These are phyloP conservation scores for Onthophagus taurus DNA, from an alignment of 1,140 invertebrate genomes.

Conservation along the genomic window DNA sequence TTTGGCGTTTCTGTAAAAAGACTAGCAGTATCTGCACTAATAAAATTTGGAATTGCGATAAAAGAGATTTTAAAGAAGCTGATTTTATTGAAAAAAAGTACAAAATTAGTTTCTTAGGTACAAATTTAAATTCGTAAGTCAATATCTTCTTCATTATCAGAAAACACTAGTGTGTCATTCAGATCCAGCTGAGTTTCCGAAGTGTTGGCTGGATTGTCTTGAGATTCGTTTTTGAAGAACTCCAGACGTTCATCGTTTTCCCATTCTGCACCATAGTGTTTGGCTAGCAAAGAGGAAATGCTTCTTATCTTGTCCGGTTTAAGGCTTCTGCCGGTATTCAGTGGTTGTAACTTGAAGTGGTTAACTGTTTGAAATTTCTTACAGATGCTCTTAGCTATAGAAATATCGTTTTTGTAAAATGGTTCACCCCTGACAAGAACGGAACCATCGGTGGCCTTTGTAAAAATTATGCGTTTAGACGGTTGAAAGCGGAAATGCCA, in stretches of 20 bases:
- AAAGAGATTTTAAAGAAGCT: slow-evolving; percentile 3
- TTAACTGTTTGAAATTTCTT: background rate
- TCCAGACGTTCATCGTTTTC: background rate
- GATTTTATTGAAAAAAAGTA: slow-evolving; percentile 3
- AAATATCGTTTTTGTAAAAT: background rate
- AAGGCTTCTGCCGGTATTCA: slow-evolving; percentile 11
- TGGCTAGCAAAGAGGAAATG: slow-evolving; percentile 5
- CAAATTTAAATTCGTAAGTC: too few species aligned
- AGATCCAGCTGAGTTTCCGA: background rate
- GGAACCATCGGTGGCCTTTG: slow-evolving; percentile 2
- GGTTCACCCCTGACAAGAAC: background rate
- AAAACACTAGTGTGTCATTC: slow-evolving; percentile 1
- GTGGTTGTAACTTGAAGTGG: background rate
- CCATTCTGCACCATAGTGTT: background rate
- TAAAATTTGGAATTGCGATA: too few species aligned
- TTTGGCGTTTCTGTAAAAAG: too few species aligned
- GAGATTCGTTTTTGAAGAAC: slow-evolving; percentile 6
- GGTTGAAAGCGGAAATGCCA: slow-evolving; percentile 1
- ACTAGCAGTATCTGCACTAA: too few species aligned
- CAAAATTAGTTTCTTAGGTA: slow-evolving; percentile 1
- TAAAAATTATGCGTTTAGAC: slow-evolving; percentile 5
- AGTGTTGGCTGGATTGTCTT: slow-evolving; percentile 1
- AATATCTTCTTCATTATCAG: too few species aligned
- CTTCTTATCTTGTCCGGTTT: slow-evolving; percentile 11
- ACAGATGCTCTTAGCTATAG: background rate